A percentile compares a stretch with the other conserved stretches of the same genome.
Evolutionary conservation across 2,888 invertebrate genomes (phyloP).

Genomic region (Himalopsyche kuldschensis): DNA sequence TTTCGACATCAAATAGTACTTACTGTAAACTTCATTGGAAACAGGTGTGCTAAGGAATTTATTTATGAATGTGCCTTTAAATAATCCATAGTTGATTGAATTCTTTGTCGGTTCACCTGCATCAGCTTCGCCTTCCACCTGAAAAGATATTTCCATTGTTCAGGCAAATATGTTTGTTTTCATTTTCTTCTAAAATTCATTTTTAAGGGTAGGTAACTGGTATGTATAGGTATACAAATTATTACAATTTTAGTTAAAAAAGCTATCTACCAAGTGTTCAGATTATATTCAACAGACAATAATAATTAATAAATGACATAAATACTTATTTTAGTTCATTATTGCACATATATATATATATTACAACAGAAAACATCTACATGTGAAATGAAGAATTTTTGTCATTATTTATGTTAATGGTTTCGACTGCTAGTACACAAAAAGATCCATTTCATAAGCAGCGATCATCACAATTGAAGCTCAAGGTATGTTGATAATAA

Average conservation of each 20-base stretch:
- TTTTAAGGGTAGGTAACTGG: too few species aligned
- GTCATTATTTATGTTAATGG: too few species aligned
- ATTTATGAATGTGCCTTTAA: slow-evolving; percentile 21
- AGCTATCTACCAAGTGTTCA: neutral
- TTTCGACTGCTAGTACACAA: too few species aligned
- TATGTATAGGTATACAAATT: too few species aligned
- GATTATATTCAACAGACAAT: neutral
- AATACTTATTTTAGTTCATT: too few species aligned
- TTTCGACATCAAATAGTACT: neutral
- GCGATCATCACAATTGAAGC: neutral
- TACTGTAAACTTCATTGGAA: slow-evolving; percentile 4
- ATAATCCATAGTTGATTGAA: slow-evolving; percentile 29
- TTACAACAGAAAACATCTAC: too few species aligned
- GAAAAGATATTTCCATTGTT: neutral
- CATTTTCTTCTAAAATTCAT: too few species aligned
- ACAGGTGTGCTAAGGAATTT: neutral
- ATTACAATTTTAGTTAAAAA: too few species aligned
- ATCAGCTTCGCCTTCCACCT: slow-evolving; percentile 23
- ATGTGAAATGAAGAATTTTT: too few species aligned
- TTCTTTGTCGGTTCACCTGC: neutral
- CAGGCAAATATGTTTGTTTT: too few species aligned
- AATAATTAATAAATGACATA: neutral
- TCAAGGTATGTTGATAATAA: neutral
- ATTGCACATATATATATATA: too few species aligned
- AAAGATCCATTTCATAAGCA: too few species aligned